Conservation (phyloP, 2,113 vertebrate genomes). For the Caranx ignobilis region DNA sequence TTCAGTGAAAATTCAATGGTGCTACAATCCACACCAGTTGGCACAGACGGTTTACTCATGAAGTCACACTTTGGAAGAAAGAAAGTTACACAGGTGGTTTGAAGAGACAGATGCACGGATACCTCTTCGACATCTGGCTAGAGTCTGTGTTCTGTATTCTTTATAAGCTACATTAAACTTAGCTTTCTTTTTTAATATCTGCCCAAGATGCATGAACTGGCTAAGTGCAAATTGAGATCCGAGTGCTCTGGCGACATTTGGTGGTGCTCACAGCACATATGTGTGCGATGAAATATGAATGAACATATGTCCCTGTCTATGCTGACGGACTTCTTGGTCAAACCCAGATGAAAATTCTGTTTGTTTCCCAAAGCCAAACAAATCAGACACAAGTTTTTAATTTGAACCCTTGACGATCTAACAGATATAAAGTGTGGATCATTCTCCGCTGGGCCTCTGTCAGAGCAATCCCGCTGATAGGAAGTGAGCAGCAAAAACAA, state of each 20-base stretch:
- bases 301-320: too few relatives aligned
- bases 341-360: background rate
- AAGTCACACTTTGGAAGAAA: too few relatives aligned
- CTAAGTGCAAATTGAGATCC: background rate
- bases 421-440: background rate
- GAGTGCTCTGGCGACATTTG: background rate
- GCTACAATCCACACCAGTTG: too few relatives aligned
- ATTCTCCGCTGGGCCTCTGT: background rate
- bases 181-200: background rate
- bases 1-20: too few relatives aligned
- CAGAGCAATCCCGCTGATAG: background rate
- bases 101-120: background rate
- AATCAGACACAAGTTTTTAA: slow-evolving; percentile 8
- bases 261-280: too few relatives aligned
- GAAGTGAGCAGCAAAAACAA: background rate
- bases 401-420: slow-evolving; percentile 14
- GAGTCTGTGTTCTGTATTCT: background rate
- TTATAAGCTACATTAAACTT: background rate
- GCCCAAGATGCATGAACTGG: background rate
- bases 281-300: background rate
- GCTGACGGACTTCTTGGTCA: too few relatives aligned
- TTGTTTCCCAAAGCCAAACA: background rate
- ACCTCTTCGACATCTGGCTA: background rate
- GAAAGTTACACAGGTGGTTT: background rate
- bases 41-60: too few relatives aligned